Evolutionary conservation across 2,113 vertebrate genomes (phyloP), one percentile per base, ranked within the genome.

Genomic region (Leptosomus discolor): DNA sequence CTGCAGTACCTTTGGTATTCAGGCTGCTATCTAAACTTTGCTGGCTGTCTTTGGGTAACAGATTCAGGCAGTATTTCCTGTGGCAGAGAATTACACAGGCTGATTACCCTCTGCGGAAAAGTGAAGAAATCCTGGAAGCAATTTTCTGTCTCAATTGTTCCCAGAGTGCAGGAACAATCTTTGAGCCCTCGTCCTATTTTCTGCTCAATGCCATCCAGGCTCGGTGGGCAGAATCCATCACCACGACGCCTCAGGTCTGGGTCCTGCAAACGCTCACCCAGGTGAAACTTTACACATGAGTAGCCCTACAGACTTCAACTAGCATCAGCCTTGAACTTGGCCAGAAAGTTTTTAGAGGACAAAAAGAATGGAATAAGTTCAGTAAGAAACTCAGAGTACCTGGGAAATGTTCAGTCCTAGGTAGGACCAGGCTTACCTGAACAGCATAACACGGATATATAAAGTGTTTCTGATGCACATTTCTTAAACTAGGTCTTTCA

Each of bases 41-140:
- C 37, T 88, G 37, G 39, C 91, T 94, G 78, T 80, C 88, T 78
- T 70, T 70, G 80, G 57, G 77, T 93, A 91, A 92, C 79, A 81
- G 83, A 95, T 93, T 93, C 74, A 71, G 83, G 61, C 82, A 36
- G 54, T 73, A 94, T 96, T 92, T 96, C 88, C 96, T 63, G 46
- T 88, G 82, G 71, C 91, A 96, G 92, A 87, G 90, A 95, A 97
- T 92, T 63, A 82, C 69, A 87, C 57, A 90, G 82, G 46, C 82
- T 96, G 90, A 97, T 94, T 96, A 94, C 82, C 70, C 94, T 96
- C 96, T 36, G 15, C 1, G 8, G 90, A 97, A 93, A 97, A 95
- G 76, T 90, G 86, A 97, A 96, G 86, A 94, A 97, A 97, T 96
- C 91, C 94, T 95, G 93, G 96, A 97, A 97, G 69, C 88, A 97